A percentile compares a stretch with the other conserved stretches of the same genome.
Evolutionary conservation across 2,113 vertebrate genomes (phyloP).

Genomic region (Paracanthobrama guichenoti): DNA sequence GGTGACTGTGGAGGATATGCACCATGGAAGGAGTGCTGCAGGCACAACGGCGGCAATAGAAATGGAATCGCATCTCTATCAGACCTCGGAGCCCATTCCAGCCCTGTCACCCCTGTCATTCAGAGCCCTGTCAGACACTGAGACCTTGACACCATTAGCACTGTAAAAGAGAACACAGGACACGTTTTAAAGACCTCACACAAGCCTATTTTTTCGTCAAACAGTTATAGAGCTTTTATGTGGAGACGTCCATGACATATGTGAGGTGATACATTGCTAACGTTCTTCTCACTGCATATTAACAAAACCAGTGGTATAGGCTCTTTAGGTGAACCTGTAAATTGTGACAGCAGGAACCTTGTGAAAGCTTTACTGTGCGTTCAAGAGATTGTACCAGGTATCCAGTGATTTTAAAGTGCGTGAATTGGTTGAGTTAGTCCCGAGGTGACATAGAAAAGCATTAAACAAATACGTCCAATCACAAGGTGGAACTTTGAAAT

Average conservation of each 20-base stretch:
- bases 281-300: not conserved
- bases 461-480: not conserved
- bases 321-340: conserved; percentile 36
- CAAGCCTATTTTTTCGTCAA: not conserved
- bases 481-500: conserved; percentile 46
- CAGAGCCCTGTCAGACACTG: not conserved
- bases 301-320: not conserved
- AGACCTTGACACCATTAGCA: conserved; percentile 21
- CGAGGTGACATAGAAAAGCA: conserved; percentile 46
- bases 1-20: conserved; percentile 14
- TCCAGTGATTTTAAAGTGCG: conserved; percentile 38
- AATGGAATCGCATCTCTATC: conserved; percentile 14
- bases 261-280: not conserved
- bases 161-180: not conserved
- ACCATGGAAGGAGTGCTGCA: not conserved
- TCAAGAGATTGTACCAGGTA: conserved; percentile 33
- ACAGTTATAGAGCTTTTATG: conserved; percentile 28
- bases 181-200: not conserved
- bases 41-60: not conserved
- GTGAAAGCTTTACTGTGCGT: conserved; percentile 39
- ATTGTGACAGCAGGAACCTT: conserved; percentile 46
- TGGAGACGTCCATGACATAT: not conserved
- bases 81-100: conserved; percentile 2
- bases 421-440: not conserved
- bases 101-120: not conserved